phyloP scores from a whole-genome alignment of 1,140 invertebrate species.

The Proales similis region DNA sequence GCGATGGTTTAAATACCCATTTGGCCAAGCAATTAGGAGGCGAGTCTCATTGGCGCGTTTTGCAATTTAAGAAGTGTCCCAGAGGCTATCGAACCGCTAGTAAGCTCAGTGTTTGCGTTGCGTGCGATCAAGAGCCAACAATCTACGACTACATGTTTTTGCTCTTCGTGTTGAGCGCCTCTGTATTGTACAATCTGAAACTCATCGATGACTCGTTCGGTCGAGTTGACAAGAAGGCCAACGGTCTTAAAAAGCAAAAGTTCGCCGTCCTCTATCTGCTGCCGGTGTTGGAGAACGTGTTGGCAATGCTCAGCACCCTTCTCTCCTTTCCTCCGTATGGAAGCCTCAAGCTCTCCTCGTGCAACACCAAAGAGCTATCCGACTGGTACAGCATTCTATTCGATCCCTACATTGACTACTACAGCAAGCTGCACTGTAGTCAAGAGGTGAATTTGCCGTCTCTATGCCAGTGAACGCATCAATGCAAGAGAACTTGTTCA shows the following conservation, averaged over 20 bases:
- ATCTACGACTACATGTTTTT: conserved; percentile 28
- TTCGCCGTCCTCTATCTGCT: conserved; percentile 2
- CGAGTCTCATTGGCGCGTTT: not conserved
- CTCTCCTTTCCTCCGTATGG: conserved; percentile 10
- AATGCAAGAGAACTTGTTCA: not conserved
- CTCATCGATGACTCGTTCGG: conserved; percentile 22
- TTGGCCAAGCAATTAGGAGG: not conserved
- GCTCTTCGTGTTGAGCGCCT: conserved; percentile 23
- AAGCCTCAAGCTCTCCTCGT: not conserved
- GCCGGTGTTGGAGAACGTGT: not conserved
- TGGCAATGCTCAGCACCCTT: not conserved
- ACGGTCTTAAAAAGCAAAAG: conserved; percentile 1
- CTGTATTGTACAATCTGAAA: not conserved
- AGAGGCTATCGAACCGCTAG: conserved; percentile 12
- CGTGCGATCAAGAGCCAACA: not conserved
- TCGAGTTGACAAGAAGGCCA: conserved; percentile 17
- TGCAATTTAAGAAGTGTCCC: conserved; percentile 9
- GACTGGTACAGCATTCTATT: conserved; percentile 29
- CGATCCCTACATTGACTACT: conserved; percentile 24
- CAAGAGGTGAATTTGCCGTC: conserved; percentile 1
- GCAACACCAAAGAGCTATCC: not conserved
- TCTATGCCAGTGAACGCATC: not conserved
- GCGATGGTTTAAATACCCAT: not conserved
- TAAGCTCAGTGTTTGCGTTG: not conserved
- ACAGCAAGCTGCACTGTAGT: conserved; percentile 13